Conservation (phyloP, 35 echinoderm and acorn worm genomes). For the Antedon bifida region DNA sequence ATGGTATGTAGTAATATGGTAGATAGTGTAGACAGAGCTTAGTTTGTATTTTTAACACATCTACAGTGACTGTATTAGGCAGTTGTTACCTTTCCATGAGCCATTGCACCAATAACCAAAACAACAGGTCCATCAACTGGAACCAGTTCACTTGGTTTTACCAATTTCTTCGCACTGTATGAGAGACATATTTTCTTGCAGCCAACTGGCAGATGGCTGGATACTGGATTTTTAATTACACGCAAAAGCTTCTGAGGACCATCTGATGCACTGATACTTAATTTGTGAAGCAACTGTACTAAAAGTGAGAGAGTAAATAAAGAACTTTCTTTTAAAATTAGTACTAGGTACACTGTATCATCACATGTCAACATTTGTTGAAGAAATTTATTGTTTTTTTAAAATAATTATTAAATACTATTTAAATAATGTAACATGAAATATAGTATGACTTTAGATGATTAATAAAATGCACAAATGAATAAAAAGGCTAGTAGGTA, state of each 20-base stretch:
- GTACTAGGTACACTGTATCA: no score
- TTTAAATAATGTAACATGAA: no score
- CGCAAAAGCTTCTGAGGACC: conserved; percentile 93
- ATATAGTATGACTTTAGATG: no score
- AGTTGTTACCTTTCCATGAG: conserved; percentile 87
- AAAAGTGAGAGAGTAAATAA: neutral
- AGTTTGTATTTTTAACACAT: no score
- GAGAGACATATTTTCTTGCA: conserved; percentile 58
- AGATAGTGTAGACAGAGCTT: no score
- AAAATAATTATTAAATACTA: no score
- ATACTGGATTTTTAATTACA: conserved; percentile 88
- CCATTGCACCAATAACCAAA: conserved; percentile 93
- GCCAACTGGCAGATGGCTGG: conserved; percentile 57
- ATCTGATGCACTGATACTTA: conserved; percentile 91
- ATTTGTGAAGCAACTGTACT: conserved; percentile 89
- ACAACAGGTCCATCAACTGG: conserved; percentile 46
- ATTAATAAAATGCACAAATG: no score
- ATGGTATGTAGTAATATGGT: no score
- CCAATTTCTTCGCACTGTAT: conserved; percentile 57
- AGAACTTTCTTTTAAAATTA: neutral
- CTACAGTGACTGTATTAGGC: no score
- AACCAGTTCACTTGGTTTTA: conserved; percentile 70
- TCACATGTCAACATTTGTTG: no score
- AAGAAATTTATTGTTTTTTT: no score
- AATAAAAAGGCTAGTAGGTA: no score